These are phyloP conservation scores for Ernsta delagoae DNA, from an alignment of 2,888 invertebrate genomes.

Conservation along the genomic window DNA sequence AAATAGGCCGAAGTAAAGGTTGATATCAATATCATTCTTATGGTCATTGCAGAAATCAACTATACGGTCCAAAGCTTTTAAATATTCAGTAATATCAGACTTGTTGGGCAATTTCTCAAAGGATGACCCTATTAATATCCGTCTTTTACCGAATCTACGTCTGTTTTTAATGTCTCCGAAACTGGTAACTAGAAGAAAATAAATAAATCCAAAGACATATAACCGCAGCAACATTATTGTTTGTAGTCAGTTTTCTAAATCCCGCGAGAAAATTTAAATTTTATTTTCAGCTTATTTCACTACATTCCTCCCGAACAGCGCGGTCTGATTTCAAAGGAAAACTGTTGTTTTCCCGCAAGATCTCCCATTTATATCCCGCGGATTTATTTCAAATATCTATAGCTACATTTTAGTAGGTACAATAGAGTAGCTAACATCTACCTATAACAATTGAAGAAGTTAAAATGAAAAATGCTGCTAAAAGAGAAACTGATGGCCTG, in stretches of 20 bases:
- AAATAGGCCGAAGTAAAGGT: constrained; percentile 61
- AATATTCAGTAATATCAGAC: constrained; percentile 52
- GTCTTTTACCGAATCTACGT: background rate
- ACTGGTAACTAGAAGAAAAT: constrained; percentile 9
- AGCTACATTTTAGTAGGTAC: background rate
- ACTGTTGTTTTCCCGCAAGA: constrained; percentile 22
- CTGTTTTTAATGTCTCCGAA: constrained; percentile 4
- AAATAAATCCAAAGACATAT: constrained; percentile 3
- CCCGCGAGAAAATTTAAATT: background rate
- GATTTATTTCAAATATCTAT: background rate
- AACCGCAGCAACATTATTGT: constrained; percentile 32
- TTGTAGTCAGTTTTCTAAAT: constrained; percentile 1
- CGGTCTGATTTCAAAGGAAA: constrained; percentile 26
- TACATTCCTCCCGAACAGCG: constrained; percentile 32
- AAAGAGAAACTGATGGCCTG: too few relatives aligned
- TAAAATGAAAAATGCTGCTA: too few relatives aligned
- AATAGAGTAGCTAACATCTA: background rate
- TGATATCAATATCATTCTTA: constrained; percentile 53
- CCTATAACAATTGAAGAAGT: too few relatives aligned
- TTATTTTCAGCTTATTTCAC: background rate
- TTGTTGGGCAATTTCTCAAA: constrained; percentile 45
- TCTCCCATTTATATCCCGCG: constrained; percentile 19
- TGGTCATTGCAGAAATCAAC: constrained; percentile 49
- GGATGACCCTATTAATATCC: background rate
- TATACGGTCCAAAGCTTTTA: constrained; percentile 49